phyloP scores from a whole-genome alignment of 1,140 invertebrate species.

The Geopemphigus sp. region DNA sequence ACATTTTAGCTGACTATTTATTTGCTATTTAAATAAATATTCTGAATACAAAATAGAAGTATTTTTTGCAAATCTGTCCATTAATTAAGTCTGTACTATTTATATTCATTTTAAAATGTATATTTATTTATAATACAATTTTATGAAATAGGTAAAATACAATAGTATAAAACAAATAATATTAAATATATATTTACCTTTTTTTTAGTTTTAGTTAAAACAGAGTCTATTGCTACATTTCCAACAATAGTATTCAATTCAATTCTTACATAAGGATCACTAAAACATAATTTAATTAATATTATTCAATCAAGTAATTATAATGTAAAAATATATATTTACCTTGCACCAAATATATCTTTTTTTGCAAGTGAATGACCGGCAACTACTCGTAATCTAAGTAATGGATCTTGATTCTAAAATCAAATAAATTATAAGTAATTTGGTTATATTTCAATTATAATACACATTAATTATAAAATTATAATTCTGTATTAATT shows the following conservation, averaged over 20 bases:
- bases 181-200: conserved; percentile 64
- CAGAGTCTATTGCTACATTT: conserved; percentile 83
- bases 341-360: conserved; percentile 97
- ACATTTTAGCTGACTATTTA: no score
- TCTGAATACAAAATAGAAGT: no score
- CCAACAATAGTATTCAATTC: conserved; percentile 81
- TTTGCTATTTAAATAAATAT: no score
- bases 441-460: background rate
- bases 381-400: conserved; percentile 62
- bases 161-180: background rate
- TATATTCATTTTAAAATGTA: background rate
- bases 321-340: conserved; percentile 53
- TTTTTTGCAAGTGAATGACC: conserved; percentile 92
- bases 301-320: conserved; percentile 2
- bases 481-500: no score
- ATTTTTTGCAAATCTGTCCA: background rate
- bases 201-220: conserved; percentile 94
- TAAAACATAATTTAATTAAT: conserved; percentile 57
- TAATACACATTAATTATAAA: no score
- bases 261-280: conserved; percentile 95
- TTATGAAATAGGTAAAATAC: background rate
- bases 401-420: conserved; percentile 47
- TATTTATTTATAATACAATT: background rate
- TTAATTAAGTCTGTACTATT: background rate
- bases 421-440: background rate